These are phyloP conservation scores for Orgyia antiqua DNA, from an alignment of 2,888 invertebrate genomes.

Conservation along the genomic window DNA sequence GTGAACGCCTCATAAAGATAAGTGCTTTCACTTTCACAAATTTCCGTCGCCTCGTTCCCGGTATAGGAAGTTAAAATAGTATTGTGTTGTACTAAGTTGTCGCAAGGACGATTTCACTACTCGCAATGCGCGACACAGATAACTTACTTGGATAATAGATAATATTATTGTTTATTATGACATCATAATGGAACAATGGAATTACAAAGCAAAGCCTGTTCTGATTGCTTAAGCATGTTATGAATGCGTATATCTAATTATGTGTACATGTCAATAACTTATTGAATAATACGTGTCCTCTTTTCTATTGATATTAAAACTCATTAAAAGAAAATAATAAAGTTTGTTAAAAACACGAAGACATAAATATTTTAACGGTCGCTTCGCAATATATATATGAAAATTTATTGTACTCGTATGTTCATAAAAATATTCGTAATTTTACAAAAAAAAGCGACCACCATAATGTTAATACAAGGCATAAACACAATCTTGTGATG, in stretches of 20 bases:
- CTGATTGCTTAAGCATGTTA: neutral
- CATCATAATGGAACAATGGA: constrained; percentile 45
- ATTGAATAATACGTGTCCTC: no score
- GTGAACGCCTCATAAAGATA: constrained; percentile 13
- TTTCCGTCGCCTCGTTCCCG: constrained; percentile 45
- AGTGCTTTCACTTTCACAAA: constrained; percentile 62
- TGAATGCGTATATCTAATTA: neutral
- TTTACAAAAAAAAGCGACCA: no score
- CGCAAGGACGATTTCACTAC: constrained; percentile 65
- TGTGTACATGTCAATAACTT: no score
- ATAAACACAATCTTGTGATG: no score
- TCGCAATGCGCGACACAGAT: constrained; percentile 32
- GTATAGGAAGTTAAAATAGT: constrained; percentile 48
- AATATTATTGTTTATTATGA: constrained; percentile 40
- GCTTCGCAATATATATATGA: no score
- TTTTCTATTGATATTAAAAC: no score
- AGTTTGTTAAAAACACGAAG: no score
- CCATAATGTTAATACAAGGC: no score
- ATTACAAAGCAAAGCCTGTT: neutral
- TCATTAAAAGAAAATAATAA: no score
- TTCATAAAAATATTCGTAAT: no score
- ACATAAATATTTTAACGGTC: no score
- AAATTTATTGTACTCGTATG: no score
- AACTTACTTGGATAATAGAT: constrained; percentile 31
- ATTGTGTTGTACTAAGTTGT: constrained; percentile 56